Evolutionary conservation across 1,140 invertebrate genomes (phyloP), one percentile per base, ranked within the genome.

Genomic region (Ctenoplectra terminalis): DNA sequence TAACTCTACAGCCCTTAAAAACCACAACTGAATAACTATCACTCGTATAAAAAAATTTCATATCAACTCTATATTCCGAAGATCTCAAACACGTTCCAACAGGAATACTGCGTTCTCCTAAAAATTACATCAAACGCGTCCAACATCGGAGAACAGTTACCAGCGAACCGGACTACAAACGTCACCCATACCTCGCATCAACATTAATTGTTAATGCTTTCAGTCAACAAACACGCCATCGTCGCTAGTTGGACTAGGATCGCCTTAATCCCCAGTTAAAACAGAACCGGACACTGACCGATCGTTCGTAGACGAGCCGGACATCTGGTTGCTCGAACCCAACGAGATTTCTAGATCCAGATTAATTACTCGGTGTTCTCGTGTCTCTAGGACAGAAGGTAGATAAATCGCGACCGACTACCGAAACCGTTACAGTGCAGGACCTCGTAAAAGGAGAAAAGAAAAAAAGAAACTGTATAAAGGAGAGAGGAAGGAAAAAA

Each of bases 201-300:
- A 34, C 34, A 73, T 80, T 75, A 74, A 81, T 66, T 69, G 83
- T 70, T 85, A 86, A 91, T 88, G 75, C 84, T 50, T 85, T 89
- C 58, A 31, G 72, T 77, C 86, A 90, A 91, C 83, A 90, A 61
- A 70, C 58, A 37, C 70, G 81, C 61, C 58, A 87, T 60, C 82
- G 87, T 77, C 75, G 78, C 71, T 67, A 82, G 82, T 87, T 87
- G 87, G 82, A 50, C 70, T 70, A 81, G 81, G 83, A 81, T 82
- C 81, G 75, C 83, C 84, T 86, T 91, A 91, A 91, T 91, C 90
- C 89, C 64, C 81, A 85, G 86, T 88, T 88, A 91, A 92, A 91
- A 88, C 85, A 92, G 82, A 78, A 71, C 82, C 78, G 87, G 90
- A 91, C 90, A 89, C 84, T 91, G 91, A 92, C 90, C 87, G 87